Conservation (phyloP, 2,113 vertebrate species). For the Lophius piscatorius region DNA sequence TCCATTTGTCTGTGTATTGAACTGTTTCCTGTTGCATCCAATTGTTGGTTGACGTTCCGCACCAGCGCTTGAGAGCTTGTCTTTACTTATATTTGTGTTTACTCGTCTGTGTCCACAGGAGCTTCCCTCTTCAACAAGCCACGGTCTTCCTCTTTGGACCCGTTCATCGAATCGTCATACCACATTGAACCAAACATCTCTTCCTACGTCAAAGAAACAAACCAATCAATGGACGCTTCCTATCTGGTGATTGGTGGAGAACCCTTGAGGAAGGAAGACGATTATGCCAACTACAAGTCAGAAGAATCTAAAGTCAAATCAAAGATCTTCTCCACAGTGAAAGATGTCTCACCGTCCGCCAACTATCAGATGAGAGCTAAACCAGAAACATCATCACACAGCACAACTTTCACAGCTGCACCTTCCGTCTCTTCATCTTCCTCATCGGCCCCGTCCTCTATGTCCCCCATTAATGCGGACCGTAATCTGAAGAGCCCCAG, state of each 20-base stretch:
- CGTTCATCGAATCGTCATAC: slow-evolving; percentile 67
- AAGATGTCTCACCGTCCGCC: slow-evolving; percentile 10
- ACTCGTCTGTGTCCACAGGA: slow-evolving; percentile 70
- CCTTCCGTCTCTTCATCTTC: slow-evolving; percentile 64
- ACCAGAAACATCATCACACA: slow-evolving; percentile 65
- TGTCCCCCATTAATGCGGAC: slow-evolving; percentile 52
- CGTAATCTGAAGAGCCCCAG: slow-evolving; percentile 64
- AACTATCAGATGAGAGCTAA: slow-evolving; percentile 41
- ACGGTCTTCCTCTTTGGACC: slow-evolving; percentile 76
- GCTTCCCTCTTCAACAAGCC: slow-evolving; percentile 53
- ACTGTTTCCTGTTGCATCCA: slow-evolving; percentile 54
- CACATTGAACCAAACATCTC: slow-evolving; percentile 32
- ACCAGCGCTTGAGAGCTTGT: not conserved
- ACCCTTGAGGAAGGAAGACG: slow-evolving; percentile 49
- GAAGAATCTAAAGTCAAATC: slow-evolving; percentile 35
- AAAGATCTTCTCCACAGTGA: slow-evolving; percentile 18
- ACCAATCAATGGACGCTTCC: slow-evolving; percentile 61
- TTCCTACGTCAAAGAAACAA: slow-evolving; percentile 39
- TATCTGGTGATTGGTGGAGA: slow-evolving; percentile 70
- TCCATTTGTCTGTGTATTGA: slow-evolving; percentile 90
- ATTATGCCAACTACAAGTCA: slow-evolving; percentile 62
- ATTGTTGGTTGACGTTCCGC: slow-evolving; percentile 53
- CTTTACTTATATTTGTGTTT: slow-evolving; percentile 1
- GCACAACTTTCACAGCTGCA: slow-evolving; percentile 55
- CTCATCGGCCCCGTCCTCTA: slow-evolving; percentile 53